Base-by-base conservation (phyloP, 2,888 invertebrate species). In the Acleris laterana region DNA sequence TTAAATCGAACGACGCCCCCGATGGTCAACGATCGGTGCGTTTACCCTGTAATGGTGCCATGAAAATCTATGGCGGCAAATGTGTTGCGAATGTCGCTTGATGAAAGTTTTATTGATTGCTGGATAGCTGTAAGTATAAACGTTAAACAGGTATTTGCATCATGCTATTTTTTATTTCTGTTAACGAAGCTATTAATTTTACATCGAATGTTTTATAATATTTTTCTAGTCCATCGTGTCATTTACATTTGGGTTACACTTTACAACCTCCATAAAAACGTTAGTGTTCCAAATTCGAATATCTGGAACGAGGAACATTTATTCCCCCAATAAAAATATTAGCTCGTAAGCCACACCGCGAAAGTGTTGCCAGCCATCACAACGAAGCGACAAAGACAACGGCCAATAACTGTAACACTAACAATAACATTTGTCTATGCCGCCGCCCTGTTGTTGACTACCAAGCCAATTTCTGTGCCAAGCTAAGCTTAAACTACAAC, bases 11-110 rank as follows among this genome's bases (percentile, higher is more conserved):
- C 81, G 83, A 77, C 79, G 76, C 79, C 78, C 78, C 76, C 68
- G 68, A 68, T 84, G 89, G 90, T 84, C 87, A 82, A 71, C 79
- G 82, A 85, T 82, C 78, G 82, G 78, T 74, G 77, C 82, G 81
- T 80, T 87, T 84, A 82, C 83, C 84, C 84, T 81, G 80, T 88
- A 89, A 90, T 86, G 85, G 79, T 79, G 78, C 78, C 88, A 87
- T 90, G 85, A 88, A 86, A 87, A 79, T 87, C 80, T 83, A 85
- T 80, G 83, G 79, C 83, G 84, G 87, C 55, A 89, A 91, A 90
- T 89, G 85, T 88, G 88, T 85, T 87, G 85, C 85, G 82, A 89
- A 90, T 82, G 84, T 79, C 75, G 71, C 70, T 75, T 70, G 67
- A 72, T 68, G 68, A 11, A 16, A 20, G 19, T 38, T 42, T 42